Evolutionary conservation across 1,140 invertebrate species (phyloP), one percentile per base, ranked within the genome.

Genomic region (Caenorhabditis briggsae): DNA sequence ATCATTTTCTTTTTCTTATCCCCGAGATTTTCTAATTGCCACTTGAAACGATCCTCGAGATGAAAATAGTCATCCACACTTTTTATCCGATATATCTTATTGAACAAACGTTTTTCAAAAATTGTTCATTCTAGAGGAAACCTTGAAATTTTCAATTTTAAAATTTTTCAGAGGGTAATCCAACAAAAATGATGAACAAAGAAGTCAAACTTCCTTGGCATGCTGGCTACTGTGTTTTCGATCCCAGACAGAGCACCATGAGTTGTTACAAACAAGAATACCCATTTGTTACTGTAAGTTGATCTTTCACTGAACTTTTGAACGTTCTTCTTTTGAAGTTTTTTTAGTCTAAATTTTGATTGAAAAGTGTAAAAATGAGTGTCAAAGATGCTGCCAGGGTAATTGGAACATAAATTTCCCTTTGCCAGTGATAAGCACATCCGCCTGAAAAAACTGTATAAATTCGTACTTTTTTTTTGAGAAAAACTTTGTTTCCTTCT

Each of bases 11-110:
- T 8, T 46, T 46, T 78, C 46, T 78, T 20, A 78, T 78, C 53
- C 46, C 70, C 70, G 50, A 78, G 3, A 33, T 33, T 33, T 33
- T 33, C 33, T 33, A 33, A 33, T 33, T 78, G 50, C 70, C 70
- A 78, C 70, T 78, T 78, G 70, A 78, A 78, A 78, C 70, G 70
- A 78, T 78, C 25, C 48, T 78, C 53, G 8, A 78, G 70, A 78
- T 78, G 46, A 78, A 53, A 23, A 78, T 78, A 46, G 23, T 78
- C 20, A 78, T 50, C 70, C 70, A 48, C 70, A 48, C 70, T 25
- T 41, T 50, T 78, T 78, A 53, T 25, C 41, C 43, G 2, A 9
- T 46, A 70, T 78, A 46, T 50, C 46, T 53, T 33, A 33, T 33
- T 33, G 33, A 33, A 33, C 33, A 33, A 33, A 33, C 33, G 33